These are phyloP conservation scores for Tribolium madens DNA, from an alignment of 1,140 invertebrate genomes.

Conservation along the genomic window DNA sequence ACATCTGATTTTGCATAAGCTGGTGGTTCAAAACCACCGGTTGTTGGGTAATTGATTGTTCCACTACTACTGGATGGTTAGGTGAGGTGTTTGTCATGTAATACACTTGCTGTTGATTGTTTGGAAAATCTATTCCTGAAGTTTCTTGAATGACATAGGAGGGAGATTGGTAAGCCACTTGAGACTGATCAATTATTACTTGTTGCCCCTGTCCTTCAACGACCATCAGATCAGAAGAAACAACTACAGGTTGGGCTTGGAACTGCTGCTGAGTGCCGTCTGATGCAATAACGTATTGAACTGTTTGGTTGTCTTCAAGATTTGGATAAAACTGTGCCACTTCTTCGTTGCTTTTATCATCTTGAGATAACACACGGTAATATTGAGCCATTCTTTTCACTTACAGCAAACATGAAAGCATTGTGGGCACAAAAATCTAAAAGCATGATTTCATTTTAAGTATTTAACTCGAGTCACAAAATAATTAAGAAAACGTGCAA, in stretches of 20 bases:
- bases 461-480: too few species aligned
- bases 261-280: conserved; percentile 53
- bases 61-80: conserved; percentile 6
- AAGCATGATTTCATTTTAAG: neutral
- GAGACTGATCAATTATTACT: conserved; percentile 54
- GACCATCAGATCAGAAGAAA: conserved; percentile 60
- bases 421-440: conserved; percentile 10
- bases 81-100: conserved; percentile 41
- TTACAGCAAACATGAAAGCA: conserved; percentile 2
- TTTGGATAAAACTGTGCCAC: conserved; percentile 62
- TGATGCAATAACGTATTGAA: conserved; percentile 57
- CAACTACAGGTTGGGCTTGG: conserved; percentile 57
- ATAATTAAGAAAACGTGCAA: neutral
- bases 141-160: conserved; percentile 49
- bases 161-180: conserved; percentile 50
- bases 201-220: conserved; percentile 55
- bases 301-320: conserved; percentile 56
- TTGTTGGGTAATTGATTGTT: conserved; percentile 47
- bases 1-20: conserved; percentile 36
- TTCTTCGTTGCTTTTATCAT: conserved; percentile 58
- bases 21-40: conserved; percentile 59
- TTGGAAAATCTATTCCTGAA: conserved; percentile 45
- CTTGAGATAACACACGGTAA: conserved; percentile 63
- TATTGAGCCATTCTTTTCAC: conserved; percentile 63
- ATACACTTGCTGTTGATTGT: conserved; percentile 48